Percentiles rank a stretch among this genome's conserved stretches.
Evolutionary conservation across 2,797 vertebrate species (phyloP).

Genomic region (Hydrolagus colliei): DNA sequence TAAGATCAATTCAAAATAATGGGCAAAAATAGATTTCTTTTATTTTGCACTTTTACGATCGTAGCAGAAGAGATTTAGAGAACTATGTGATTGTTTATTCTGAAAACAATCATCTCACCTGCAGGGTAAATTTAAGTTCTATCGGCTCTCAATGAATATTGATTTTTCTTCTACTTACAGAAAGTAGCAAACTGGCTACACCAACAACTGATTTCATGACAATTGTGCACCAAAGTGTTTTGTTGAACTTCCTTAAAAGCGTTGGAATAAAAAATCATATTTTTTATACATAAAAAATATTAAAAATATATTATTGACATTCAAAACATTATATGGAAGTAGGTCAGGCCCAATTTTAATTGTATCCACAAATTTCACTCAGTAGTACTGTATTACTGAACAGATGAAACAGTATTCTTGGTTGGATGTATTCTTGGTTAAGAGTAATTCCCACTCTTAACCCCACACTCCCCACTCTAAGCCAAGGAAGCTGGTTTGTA

Average conservation of each 20-base stretch:
- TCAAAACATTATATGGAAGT: background rate
- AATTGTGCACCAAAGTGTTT: background rate
- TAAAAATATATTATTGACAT: background rate
- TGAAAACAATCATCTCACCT: background rate
- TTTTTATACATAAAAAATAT: too few relatives aligned
- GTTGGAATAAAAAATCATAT: background rate
- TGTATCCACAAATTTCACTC: too few relatives aligned
- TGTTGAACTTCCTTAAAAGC: background rate
- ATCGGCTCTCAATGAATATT: background rate
- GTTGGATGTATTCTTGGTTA: too few relatives aligned
- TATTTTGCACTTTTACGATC: background rate
- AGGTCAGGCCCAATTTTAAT: background rate
- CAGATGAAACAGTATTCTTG: too few relatives aligned
- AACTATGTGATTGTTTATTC: background rate
- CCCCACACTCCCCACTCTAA: too few relatives aligned
- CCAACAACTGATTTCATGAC: background rate
- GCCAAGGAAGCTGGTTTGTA: too few relatives aligned
- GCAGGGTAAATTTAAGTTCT: background rate
- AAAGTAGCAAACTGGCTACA: background rate
- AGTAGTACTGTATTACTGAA: too few relatives aligned
- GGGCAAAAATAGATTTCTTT: background rate
- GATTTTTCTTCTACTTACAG: background rate
- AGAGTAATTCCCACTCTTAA: too few relatives aligned
- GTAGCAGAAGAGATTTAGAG: background rate
- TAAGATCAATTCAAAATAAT: background rate